phyloP scores from a whole-genome alignment of 1,140 invertebrate genomes.

The Lineus longissimus region DNA sequence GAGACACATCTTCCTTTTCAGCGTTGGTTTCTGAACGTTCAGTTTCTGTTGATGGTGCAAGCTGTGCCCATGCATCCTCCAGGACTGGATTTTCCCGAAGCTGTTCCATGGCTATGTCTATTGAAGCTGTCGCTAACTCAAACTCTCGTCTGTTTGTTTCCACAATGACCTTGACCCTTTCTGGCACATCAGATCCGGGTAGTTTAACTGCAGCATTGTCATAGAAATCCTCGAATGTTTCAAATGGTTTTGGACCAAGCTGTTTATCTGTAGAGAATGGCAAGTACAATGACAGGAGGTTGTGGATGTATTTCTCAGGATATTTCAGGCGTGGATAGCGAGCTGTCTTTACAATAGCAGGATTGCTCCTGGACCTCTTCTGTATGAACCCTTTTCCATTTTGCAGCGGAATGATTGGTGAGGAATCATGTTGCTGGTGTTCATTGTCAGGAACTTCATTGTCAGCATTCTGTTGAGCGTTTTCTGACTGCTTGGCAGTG shows the following conservation, averaged over 20 bases:
- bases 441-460: slow-evolving; percentile 5
- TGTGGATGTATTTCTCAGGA: slow-evolving; percentile 13
- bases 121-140: no score
- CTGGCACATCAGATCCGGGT: no score
- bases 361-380: slow-evolving; percentile 12
- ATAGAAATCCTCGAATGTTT: slow-evolving; percentile 14
- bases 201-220: slow-evolving; percentile 7
- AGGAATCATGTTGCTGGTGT: background rate
- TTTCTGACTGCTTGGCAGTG: no score
- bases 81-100: no score
- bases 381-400: slow-evolving; percentile 18
- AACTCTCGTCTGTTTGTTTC: no score
- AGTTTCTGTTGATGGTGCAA: no score
- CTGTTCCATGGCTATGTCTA: no score
- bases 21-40: no score
- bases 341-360: slow-evolving; percentile 8
- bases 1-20: no score
- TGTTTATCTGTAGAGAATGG: slow-evolving; percentile 13
- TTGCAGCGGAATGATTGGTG: slow-evolving; percentile 8
- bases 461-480: slow-evolving; percentile 5
- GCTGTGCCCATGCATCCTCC: no score
- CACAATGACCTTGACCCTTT: no score
- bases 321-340: slow-evolving; percentile 8
- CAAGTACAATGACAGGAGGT: slow-evolving; percentile 12
- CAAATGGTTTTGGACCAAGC: slow-evolving; percentile 15